These are phyloP conservation scores for Zoroaster sp. DNA, from an alignment of 53 echinoderm and acorn worm species.

Conservation along the genomic window DNA sequence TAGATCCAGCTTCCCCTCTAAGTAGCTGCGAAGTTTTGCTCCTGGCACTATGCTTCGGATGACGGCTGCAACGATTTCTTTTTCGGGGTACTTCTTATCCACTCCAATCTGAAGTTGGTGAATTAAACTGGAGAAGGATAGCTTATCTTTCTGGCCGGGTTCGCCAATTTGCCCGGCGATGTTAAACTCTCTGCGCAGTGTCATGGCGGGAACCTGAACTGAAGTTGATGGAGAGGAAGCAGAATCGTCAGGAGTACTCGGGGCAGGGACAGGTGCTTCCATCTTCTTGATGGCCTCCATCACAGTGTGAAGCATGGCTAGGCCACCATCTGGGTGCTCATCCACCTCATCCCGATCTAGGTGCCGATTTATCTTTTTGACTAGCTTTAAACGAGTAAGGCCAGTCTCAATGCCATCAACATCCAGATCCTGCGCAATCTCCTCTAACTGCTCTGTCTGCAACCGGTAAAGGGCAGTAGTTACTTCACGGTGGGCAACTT, in stretches of 20 bases:
- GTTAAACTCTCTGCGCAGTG: slow-evolving; percentile 11
- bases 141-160: slow-evolving; percentile 49
- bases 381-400: neutral
- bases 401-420: neutral
- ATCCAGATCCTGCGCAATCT: neutral
- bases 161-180: slow-evolving; percentile 58
- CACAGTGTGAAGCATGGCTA: neutral
- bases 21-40: too few relatives aligned
- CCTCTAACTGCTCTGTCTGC: neutral
- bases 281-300: neutral
- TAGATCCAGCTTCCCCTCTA: too few relatives aligned
- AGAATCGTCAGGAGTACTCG: neutral
- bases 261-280: neutral
- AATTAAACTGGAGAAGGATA: slow-evolving; percentile 35
- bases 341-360: neutral
- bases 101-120: slow-evolving; percentile 32
- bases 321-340: neutral
- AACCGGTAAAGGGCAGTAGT: neutral
- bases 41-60: too few relatives aligned
- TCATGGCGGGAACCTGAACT: neutral
- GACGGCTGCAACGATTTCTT: too few relatives aligned
- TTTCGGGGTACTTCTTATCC: neutral
- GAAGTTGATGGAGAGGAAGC: neutral
- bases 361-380: too few relatives aligned
- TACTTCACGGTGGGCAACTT: neutral